Percentiles rank a stretch among this genome's conserved stretches.
Evolutionary conservation across 1,140 invertebrate genomes (phyloP).

Genomic region (Gonatopus flavifemur): DNA sequence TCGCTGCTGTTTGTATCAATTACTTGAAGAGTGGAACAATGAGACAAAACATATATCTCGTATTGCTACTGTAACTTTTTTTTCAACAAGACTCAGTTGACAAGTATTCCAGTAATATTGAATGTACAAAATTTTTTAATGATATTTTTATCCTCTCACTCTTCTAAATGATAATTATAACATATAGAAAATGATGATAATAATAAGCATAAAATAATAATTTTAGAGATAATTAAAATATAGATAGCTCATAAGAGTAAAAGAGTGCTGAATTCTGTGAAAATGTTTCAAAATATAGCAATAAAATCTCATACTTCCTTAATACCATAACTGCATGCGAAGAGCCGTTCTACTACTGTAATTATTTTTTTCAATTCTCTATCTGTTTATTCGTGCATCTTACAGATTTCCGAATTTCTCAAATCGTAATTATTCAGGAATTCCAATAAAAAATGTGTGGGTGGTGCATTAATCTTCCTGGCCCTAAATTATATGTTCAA

Average conservation of each 20-base stretch:
- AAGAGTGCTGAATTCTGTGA: constrained; percentile 39
- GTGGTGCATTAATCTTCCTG: too few relatives aligned
- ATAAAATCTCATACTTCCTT: constrained; percentile 3
- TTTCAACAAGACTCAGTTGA: constrained; percentile 16
- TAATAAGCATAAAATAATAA: constrained; percentile 30
- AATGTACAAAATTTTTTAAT: constrained; percentile 34
- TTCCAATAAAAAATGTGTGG: too few relatives aligned
- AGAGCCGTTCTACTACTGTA: too few relatives aligned
- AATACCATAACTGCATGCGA: constrained; percentile 9
- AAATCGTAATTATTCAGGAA: too few relatives aligned
- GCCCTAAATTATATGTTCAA: too few relatives aligned
- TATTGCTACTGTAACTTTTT: too few relatives aligned
- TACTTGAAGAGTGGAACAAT: constrained; percentile 35
- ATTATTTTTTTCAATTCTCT: too few relatives aligned
- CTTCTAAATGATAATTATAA: constrained; percentile 29
- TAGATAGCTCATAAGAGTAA: constrained; percentile 27
- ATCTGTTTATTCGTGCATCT: too few relatives aligned
- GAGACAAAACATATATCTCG: too few relatives aligned
- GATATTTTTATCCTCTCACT: constrained; percentile 32
- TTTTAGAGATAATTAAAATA: constrained; percentile 34
- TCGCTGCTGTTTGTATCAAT: constrained; percentile 24
- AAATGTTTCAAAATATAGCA: constrained; percentile 15
- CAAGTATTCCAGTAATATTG: constrained; percentile 21
- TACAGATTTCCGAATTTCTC: too few relatives aligned
- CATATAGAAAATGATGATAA: constrained; percentile 32